Base-by-base conservation (phyloP, 1,140 invertebrate species). In the Papilio helenus region DNA sequence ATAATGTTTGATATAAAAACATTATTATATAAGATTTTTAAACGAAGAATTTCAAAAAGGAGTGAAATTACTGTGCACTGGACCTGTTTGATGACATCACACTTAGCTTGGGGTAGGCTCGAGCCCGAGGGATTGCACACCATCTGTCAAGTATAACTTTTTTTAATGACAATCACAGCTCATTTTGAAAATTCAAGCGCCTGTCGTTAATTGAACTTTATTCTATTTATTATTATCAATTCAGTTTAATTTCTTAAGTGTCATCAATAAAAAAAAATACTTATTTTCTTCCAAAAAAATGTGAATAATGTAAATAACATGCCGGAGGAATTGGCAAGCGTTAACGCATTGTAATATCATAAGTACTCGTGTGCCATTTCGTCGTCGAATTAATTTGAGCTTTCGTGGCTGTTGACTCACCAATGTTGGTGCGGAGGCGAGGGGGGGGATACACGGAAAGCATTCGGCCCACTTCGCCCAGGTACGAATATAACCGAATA, bases 401-500 rank as follows among this genome's bases (percentile, higher is more conserved):
- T 82, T 82, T 81, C 80, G 65, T 80, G 80, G 58, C 58, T 61
- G 77, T 76, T 89, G 88, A 90, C 73, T 88, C 87, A 90, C 77
- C 76, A 71, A 76, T 44, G 72, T 72, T 26, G 55, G 74, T 18
- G 58, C 71, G 39, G 82, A 16, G 49, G 81, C 65, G 26, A 12
- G 71, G 34, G 76, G 34, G 83, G 79, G 80, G 82, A 77, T 79
- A 86, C 81, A 81, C 87, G 91, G 91, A 92, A 89, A 91, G 84
- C 87, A 79, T 76, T 88, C 89, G 90, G 84, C 88, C 91, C 87
- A 93, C 87, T 92, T 92, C 80, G 81, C 85, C 77, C 86, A 91
- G 87, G 87, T 87, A 91, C 90, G 83, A 86, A 92, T 93, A 93
- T 93, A 93, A 89, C 88, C 84, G 86, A 92, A 93, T 90, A 90